Evolutionary conservation across 2,888 invertebrate species (phyloP).

Genomic region (Drosophila cyrtoloma): DNA sequence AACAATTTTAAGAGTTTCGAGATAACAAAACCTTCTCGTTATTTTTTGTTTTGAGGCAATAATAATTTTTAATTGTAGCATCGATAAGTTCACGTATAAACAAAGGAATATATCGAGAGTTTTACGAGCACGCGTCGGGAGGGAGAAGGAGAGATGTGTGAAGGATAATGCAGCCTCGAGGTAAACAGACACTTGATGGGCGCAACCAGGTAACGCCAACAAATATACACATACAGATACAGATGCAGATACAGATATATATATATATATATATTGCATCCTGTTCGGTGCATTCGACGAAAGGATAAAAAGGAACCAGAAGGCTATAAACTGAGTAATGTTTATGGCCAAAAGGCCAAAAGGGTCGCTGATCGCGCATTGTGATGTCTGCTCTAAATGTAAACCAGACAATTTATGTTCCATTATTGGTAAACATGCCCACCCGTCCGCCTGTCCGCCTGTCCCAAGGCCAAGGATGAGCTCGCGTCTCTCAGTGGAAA

Average conservation of each 20-base stretch:
- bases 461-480: conserved; percentile 77
- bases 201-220: conserved; percentile 51
- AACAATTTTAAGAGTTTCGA: conserved; percentile 20
- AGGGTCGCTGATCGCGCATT: conserved; percentile 74
- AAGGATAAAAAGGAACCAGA: conserved; percentile 65
- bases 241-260: not conserved
- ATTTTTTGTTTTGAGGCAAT: conserved; percentile 20
- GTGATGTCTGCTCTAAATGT: conserved; percentile 80
- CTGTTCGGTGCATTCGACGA: conserved; percentile 48
- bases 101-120: conserved; percentile 27
- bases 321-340: conserved; percentile 47
- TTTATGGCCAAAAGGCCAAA: conserved; percentile 51
- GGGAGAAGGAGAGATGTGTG: conserved; percentile 24
- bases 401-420: conserved; percentile 80
- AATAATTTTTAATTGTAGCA: conserved; percentile 56
- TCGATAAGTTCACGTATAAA: conserved; percentile 21
- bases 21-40: not conserved
- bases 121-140: conserved; percentile 67
- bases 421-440: conserved; percentile 76
- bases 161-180: conserved; percentile 13
- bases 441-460: conserved; percentile 9
- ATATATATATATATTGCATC: conserved; percentile 5
- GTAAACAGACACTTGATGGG: conserved; percentile 36
- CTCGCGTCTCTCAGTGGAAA: conserved; percentile 60
- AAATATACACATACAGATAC: not conserved